Percentiles rank a stretch among this genome's conserved stretches.
Conservation (phyloP, 2,113 vertebrate genomes). For the Sterrhoptilus dennistouni region DNA sequence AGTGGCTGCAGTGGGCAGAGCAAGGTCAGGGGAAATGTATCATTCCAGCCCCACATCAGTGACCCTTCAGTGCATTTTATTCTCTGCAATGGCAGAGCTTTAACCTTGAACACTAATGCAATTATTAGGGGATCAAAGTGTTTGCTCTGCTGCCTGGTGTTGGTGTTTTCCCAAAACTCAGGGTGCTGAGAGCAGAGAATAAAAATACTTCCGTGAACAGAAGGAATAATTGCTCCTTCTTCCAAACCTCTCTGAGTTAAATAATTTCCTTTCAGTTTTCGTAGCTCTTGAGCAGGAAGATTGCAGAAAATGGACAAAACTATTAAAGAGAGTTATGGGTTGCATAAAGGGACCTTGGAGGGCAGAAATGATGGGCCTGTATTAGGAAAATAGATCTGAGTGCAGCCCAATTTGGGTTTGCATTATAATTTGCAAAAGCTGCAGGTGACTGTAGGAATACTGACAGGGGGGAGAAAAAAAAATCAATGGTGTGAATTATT, state of each 20-base stretch:
- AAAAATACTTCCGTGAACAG: not conserved
- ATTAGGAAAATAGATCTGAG: not conserved
- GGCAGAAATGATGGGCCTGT: not conserved
- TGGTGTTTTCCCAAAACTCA: not conserved
- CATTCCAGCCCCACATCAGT: not conserved
- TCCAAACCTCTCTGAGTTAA: not conserved
- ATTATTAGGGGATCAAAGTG: not conserved
- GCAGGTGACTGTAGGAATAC: not conserved
- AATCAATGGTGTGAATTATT: conserved; percentile 23
- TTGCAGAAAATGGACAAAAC: conserved; percentile 4
- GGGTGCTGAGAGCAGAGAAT: not conserved
- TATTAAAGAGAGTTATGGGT: conserved; percentile 33
- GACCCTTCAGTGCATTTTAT: not conserved
- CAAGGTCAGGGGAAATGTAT: not conserved
- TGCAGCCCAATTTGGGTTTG: not conserved
- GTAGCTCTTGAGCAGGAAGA: not conserved
- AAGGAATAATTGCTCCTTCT: not conserved
- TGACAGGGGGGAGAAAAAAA: not conserved
- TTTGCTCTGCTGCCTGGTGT: not conserved
- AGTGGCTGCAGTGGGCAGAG: not conserved
- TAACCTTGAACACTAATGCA: not conserved
- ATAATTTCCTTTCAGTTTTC: not conserved
- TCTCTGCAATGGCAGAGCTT: not conserved
- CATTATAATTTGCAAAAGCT: conserved; percentile 9
- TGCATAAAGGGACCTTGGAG: not conserved